Evolutionary conservation across 2,888 invertebrate genomes (phyloP).

Genomic region (Euzophera pinguis): DNA sequence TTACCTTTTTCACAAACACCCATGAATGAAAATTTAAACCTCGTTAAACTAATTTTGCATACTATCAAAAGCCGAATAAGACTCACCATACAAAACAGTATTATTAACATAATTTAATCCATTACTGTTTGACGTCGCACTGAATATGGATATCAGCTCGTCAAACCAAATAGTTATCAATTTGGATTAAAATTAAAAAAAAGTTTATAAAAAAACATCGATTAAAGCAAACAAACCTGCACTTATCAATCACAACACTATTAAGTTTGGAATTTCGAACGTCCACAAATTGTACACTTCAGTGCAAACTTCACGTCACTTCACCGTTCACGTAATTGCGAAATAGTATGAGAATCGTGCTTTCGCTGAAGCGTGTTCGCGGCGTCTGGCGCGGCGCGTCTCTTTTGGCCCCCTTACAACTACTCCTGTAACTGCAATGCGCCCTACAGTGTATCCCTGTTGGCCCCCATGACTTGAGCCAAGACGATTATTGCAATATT

Average conservation of each 20-base stretch:
- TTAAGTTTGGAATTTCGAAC: conserved; percentile 22
- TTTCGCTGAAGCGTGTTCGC: conserved; percentile 56
- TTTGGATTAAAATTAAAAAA: conserved; percentile 11
- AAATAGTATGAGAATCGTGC: conserved; percentile 50
- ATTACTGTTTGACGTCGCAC: conserved; percentile 28
- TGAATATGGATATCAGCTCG: conserved; percentile 9
- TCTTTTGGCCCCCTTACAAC: conserved; percentile 39
- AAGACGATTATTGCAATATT: neutral
- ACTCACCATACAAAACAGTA: conserved; percentile 22
- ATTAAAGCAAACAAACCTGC: conserved; percentile 40
- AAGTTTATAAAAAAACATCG: conserved; percentile 8
- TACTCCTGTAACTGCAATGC: conserved; percentile 68
- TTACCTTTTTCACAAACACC: neutral
- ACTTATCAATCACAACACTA: conserved; percentile 35
- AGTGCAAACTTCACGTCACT: conserved; percentile 21
- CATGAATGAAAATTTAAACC: neutral
- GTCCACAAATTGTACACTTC: conserved; percentile 18
- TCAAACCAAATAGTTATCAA: neutral
- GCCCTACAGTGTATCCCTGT: conserved; percentile 32
- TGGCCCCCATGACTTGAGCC: conserved; percentile 5
- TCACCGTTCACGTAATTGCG: conserved; percentile 46
- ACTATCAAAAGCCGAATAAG: conserved; percentile 33
- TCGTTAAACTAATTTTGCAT: conserved; percentile 26
- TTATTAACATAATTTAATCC: conserved; percentile 40
- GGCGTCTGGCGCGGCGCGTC: conserved; percentile 58